Percentiles rank a stretch among this genome's conserved stretches.
Conservation (phyloP, 2,888 invertebrate species). For the Nephrotoma guestfalica region DNA sequence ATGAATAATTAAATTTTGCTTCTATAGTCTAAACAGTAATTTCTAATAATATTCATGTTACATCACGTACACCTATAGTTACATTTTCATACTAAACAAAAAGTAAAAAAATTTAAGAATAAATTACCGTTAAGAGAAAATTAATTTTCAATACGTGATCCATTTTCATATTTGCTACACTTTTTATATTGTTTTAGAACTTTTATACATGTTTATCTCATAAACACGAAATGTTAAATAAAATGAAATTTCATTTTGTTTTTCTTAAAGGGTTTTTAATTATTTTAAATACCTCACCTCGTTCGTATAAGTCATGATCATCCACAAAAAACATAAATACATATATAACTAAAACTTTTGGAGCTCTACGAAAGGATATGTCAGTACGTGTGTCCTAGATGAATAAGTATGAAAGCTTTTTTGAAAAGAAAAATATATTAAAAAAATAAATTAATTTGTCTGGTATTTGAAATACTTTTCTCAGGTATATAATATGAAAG, state of each 20-base stretch:
- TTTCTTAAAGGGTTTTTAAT: background rate
- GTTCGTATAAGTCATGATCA: background rate
- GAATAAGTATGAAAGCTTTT: background rate
- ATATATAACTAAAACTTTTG: background rate
- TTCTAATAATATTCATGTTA: background rate
- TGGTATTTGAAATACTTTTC: background rate
- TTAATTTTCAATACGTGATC: background rate
- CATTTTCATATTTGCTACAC: background rate
- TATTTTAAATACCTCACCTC: background rate
- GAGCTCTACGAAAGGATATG: background rate
- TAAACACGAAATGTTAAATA: background rate
- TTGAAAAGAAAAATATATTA: background rate
- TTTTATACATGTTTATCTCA: background rate
- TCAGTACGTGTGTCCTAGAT: background rate
- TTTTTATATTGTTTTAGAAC: background rate
- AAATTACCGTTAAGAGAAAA: background rate
- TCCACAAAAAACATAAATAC: background rate
- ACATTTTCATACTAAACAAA: background rate
- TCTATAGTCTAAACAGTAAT: background rate
- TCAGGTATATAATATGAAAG: background rate
- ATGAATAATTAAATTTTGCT: background rate
- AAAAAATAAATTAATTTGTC: background rate
- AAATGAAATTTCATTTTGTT: background rate
- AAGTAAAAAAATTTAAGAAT: background rate
- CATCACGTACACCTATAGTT: background rate